Percentiles rank a stretch among this genome's conserved stretches.
phyloP scores from a whole-genome alignment of 2,797 vertebrate genomes.

The Protonibea diacanthus region DNA sequence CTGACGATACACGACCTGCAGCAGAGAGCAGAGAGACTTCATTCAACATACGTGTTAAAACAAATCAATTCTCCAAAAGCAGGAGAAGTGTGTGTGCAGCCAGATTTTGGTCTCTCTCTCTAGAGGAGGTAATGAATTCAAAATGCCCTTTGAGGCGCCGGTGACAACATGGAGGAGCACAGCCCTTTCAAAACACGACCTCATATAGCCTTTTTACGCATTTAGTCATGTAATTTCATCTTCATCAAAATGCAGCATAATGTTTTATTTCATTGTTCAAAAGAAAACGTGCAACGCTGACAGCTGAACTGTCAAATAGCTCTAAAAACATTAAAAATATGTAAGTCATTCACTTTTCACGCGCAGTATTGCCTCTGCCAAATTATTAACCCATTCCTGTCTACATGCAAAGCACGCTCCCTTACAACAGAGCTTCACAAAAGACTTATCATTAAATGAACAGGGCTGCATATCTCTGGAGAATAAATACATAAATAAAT shows the following conservation, averaged over 20 bases:
- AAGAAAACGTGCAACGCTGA: background rate
- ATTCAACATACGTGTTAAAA: background rate
- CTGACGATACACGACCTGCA: conserved; percentile 91
- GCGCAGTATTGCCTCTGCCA: conserved; percentile 22
- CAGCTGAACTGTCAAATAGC: background rate
- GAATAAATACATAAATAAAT: background rate
- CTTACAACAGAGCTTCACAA: conserved; percentile 19
- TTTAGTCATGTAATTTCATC: conserved; percentile 19
- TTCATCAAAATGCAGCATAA: conserved; percentile 2
- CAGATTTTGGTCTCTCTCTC: conserved; percentile 29
- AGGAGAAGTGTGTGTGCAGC: background rate
- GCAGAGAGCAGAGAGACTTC: background rate
- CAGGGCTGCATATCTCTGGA: conserved; percentile 21
- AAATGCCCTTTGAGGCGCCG: conserved; percentile 42
- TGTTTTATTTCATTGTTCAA: conserved; percentile 9
- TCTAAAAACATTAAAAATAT: conserved; percentile 33
- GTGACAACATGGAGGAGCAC: conserved; percentile 18
- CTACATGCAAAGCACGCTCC: background rate
- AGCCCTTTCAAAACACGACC: conserved; percentile 1
- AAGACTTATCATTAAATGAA: conserved; percentile 55
- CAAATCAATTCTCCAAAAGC: background rate
- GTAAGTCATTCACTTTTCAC: background rate
- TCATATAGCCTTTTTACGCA: conserved; percentile 6
- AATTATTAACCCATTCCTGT: conserved; percentile 27
- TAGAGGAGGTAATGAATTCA: conserved; percentile 46